Conservation (phyloP, 2,797 vertebrate genomes). For the Apogon talboti region DNA sequence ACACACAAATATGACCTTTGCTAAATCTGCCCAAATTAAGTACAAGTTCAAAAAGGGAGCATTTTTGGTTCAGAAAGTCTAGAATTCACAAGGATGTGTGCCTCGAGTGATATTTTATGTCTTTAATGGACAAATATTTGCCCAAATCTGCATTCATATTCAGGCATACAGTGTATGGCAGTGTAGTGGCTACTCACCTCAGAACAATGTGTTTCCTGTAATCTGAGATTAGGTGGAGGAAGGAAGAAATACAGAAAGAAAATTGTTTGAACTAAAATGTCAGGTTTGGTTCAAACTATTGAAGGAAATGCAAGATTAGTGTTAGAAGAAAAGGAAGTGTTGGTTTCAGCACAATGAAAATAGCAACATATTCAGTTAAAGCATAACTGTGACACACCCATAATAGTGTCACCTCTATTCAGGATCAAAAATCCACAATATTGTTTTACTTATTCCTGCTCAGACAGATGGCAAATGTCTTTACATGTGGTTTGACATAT, state of each 20-base stretch:
- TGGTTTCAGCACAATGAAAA: constrained; percentile 6
- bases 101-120: not conserved
- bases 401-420: not conserved
- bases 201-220: not conserved
- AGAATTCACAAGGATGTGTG: not conserved
- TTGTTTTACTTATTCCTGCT: constrained; percentile 12
- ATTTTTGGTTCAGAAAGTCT: constrained; percentile 3
- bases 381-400: not conserved
- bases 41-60: constrained; percentile 23
- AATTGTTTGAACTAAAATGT: not conserved
- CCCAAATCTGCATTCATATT: constrained; percentile 48
- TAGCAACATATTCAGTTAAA: not conserved
- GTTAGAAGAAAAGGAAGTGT: constrained; percentile 7
- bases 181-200: not conserved
- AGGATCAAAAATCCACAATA: constrained; percentile 13
- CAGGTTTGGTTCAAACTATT: not conserved
- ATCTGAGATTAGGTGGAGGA: constrained; percentile 4
- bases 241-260: not conserved
- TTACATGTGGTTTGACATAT: not conserved
- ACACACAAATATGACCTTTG: constrained; percentile 28
- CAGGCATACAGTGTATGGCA: not conserved
- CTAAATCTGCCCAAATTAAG: constrained; percentile 19
- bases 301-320: not conserved
- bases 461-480: constrained; percentile 16
- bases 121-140: constrained; percentile 6